Percentiles rank a stretch among this genome's conserved stretches.
Conservation (phyloP, 2,797 vertebrate genomes). For the Xerus rutilus region DNA sequence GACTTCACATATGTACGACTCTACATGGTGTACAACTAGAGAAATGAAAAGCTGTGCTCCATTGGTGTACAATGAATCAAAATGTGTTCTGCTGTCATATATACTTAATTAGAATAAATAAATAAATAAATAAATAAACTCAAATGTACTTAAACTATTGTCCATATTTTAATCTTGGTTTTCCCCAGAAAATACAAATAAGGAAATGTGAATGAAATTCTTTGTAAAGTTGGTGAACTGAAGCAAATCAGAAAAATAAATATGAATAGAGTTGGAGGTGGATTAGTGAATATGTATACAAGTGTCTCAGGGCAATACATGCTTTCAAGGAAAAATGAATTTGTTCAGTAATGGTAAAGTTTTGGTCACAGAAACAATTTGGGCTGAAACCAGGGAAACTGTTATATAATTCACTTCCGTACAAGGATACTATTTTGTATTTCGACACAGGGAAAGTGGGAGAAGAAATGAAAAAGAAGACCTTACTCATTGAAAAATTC, state of each 20-base stretch:
- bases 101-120: too few relatives aligned
- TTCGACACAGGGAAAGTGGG: fast-evolving
- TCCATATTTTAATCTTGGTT: background rate
- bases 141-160: fast-evolving
- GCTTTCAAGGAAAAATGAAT: background rate
- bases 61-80: too few relatives aligned
- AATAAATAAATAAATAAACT: too few relatives aligned
- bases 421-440: background rate
- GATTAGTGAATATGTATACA: background rate
- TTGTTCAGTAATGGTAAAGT: background rate
- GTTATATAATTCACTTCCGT: background rate
- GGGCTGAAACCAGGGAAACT: background rate
- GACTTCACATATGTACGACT: too few relatives aligned
- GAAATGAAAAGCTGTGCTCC: too few relatives aligned
- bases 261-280: background rate
- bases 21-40: too few relatives aligned
- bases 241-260: background rate
- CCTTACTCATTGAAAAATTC: background rate
- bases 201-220: background rate
- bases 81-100: too few relatives aligned
- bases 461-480: background rate
- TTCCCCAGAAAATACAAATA: background rate
- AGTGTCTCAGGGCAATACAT: background rate
- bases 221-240: background rate
- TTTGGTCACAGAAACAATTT: background rate